Base-by-base conservation (phyloP, 2,113 vertebrate species). In the Pagrus major region DNA sequence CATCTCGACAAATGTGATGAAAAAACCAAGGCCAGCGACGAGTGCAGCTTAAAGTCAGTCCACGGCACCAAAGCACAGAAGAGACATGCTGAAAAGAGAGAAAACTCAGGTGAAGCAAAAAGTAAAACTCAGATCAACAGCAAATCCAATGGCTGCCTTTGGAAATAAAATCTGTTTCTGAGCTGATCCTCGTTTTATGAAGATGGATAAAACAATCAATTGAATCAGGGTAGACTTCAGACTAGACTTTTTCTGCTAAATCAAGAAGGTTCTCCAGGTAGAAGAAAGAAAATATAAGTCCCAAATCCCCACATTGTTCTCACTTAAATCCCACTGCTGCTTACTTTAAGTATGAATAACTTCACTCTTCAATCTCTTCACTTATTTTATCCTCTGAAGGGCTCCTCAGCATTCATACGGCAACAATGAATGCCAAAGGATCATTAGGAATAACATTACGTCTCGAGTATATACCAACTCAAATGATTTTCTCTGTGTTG, bases 291-390 rank as follows among this genome's bases (percentile, higher is more conserved):
- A 42, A 42, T 46, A 25, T 4, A 71, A 51, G 56, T 61, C 20
- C n/a, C 54, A 56, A 58, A 64, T 64, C 66, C 35, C 27, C 15
- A 27, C 47, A 69, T 68, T 25, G 20, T 51, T 76, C 33, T 49
- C 14, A 27, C n/a, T 44, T 18, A 27, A 75, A 70, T 44, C 20
- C 44, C 8, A 33, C 37, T 60, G 11, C 31, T 59, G 5, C 10
- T 23, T 63, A 5, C 44, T 56, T 35, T 21, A 37, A 71, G 23
- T 29, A 9, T 64, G 2, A 58, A 71, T 21, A 63, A 35, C 42
- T 39, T 76, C 9, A 59, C 63, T 78, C 33, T 58, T 27, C 21
- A 56, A 59, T 39, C 42, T 29, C 37, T 69, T 16, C 21, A 6
- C 25, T 27, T 56, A 1, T 23, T 65, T 37, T 65, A 55, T 71